These are phyloP conservation scores for Caenorhabditis afra DNA, from an alignment of 2,888 invertebrate genomes.

Conservation along the genomic window DNA sequence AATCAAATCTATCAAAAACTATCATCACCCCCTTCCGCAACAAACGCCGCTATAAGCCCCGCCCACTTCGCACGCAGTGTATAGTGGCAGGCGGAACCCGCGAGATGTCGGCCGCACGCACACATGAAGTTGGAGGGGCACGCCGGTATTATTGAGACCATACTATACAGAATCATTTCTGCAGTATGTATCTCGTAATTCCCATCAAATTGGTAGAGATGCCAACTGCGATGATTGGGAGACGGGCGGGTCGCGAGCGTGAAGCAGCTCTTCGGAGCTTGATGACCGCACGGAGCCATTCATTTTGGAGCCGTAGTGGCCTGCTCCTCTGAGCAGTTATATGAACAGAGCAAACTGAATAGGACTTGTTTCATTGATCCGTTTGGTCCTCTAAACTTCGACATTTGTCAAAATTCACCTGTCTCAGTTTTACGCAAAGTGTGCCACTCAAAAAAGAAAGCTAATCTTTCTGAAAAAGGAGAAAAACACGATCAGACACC, in stretches of 20 bases:
- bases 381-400: too few species aligned
- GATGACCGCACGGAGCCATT: slow-evolving; percentile 58
- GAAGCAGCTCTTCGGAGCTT: slow-evolving; percentile 54
- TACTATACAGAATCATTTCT: slow-evolving; percentile 72
- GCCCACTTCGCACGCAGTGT: not conserved
- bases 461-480: too few species aligned
- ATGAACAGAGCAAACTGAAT: not conserved
- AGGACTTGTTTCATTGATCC: too few species aligned
- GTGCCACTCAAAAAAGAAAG: too few species aligned
- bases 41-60: too few species aligned
- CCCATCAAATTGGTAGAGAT: slow-evolving; percentile 61
- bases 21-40: too few species aligned
- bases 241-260: slow-evolving; percentile 63
- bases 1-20: too few species aligned
- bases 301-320: slow-evolving; percentile 62
- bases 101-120: not conserved
- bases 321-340: slow-evolving; percentile 64
- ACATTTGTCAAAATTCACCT: too few species aligned
- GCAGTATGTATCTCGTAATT: slow-evolving; percentile 68
- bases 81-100: not conserved
- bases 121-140: not conserved
- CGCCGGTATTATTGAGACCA: slow-evolving; percentile 47
- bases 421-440: too few species aligned
- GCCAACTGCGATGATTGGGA: slow-evolving; percentile 62
- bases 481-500: too few species aligned